Percentiles rank a stretch among this genome's conserved stretches.
Conservation (phyloP, 2,888 invertebrate species). For the Frankliniella fusca region DNA sequence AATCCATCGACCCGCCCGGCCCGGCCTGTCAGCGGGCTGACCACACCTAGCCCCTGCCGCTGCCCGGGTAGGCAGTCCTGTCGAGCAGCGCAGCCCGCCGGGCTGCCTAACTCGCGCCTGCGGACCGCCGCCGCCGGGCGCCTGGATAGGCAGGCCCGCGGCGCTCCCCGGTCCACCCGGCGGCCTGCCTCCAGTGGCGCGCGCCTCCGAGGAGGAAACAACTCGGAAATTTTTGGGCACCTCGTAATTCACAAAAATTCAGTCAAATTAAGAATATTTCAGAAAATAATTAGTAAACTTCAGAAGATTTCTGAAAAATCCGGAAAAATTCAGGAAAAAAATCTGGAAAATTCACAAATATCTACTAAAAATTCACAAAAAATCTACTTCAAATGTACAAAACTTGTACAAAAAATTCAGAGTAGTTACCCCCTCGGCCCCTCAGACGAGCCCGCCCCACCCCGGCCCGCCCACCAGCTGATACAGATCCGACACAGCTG, state of each 20-base stretch:
- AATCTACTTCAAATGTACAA: too few species aligned
- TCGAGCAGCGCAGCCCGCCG: neutral
- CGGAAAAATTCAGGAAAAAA: too few species aligned
- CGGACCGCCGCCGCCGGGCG: neutral
- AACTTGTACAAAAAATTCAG: too few species aligned
- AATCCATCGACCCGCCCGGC: neutral
- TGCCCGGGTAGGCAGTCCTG: neutral
- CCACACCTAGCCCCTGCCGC: neutral
- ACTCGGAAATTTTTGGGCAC: too few species aligned
- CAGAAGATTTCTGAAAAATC: too few species aligned
- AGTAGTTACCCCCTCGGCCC: too few species aligned
- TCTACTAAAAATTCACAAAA: too few species aligned
- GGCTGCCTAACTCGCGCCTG: neutral
- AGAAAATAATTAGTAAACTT: too few species aligned
- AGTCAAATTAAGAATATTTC: too few species aligned
- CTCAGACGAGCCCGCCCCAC: neutral
- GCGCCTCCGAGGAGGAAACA: too few species aligned
- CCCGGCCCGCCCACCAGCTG: neutral
- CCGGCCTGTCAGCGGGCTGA: neutral
- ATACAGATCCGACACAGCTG: conserved; percentile 3
- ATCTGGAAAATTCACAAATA: too few species aligned
- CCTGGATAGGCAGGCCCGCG: neutral
- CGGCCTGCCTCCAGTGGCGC: neutral
- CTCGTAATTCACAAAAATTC: too few species aligned
- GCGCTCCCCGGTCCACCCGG: neutral